Conservation (phyloP, 2,797 vertebrate species). For the Molossus alvarezi region DNA sequence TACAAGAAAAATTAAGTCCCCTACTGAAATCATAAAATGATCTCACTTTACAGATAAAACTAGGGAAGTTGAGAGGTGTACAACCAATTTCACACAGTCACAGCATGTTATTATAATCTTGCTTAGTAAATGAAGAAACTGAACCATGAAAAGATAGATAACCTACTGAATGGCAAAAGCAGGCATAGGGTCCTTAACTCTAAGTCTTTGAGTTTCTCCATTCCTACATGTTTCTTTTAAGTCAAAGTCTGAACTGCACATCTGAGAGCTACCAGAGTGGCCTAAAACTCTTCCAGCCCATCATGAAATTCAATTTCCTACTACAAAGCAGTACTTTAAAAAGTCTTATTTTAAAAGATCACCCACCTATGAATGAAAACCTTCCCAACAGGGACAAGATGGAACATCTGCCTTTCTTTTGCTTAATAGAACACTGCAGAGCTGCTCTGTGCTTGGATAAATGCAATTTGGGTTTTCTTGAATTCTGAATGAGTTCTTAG, state of each 20-base stretch:
- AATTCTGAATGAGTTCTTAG: conserved; percentile 79
- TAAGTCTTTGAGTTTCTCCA: conserved; percentile 43
- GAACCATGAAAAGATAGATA: neutral
- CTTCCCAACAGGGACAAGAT: conserved; percentile 73
- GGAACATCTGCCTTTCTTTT: conserved; percentile 78
- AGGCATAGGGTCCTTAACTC: neutral
- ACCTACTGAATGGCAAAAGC: neutral
- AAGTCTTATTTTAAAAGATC: conserved; percentile 81
- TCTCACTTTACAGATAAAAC: conserved; percentile 59
- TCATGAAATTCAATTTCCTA: conserved; percentile 68
- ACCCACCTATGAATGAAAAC: conserved; percentile 73
- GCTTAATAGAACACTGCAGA: conserved; percentile 71
- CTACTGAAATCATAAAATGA: conserved; percentile 10
- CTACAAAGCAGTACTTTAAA: conserved; percentile 49
- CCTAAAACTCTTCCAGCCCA: conserved; percentile 28
- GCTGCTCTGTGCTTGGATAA: conserved; percentile 74
- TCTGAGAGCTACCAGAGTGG: conserved; percentile 48
- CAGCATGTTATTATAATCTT: neutral
- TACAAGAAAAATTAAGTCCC: conserved; percentile 26
- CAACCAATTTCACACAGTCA: neutral
- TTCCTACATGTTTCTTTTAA: conserved; percentile 50
- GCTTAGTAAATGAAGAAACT: conserved; percentile 45
- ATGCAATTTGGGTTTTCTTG: conserved; percentile 69
- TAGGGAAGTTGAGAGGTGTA: neutral
- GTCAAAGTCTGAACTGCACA: conserved; percentile 56